phyloP scores from a whole-genome alignment of 2,888 invertebrate genomes.

The Scaptodrosophila latifasciaeformis region DNA sequence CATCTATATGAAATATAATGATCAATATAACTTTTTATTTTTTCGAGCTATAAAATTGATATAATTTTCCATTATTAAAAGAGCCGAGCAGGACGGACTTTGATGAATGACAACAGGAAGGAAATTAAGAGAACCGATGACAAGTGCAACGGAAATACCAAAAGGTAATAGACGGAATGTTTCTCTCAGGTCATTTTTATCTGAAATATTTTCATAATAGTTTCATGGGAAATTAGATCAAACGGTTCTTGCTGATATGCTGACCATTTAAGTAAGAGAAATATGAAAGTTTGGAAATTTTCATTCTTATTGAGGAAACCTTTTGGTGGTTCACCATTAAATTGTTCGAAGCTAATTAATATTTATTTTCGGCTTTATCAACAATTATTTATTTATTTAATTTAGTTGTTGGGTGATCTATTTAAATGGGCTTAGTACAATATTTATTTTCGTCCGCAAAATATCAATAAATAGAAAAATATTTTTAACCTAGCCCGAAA shows the following conservation, averaged over 20 bases:
- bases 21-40: too few species aligned
- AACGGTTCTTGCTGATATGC: constrained; percentile 35
- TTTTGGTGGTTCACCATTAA: too few species aligned
- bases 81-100: too few species aligned
- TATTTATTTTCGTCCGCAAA: constrained; percentile 6
- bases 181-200: too few species aligned
- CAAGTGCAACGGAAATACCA: constrained; percentile 44
- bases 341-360: too few species aligned
- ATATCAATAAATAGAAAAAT: constrained; percentile 42
- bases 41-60: constrained; percentile 30
- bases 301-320: too few species aligned
- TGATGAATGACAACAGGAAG: too few species aligned
- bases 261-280: constrained; percentile 53
- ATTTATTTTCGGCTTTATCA: constrained; percentile 1
- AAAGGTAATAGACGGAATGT: too few species aligned
- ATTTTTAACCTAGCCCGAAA: constrained; percentile 36
- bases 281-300: too few species aligned
- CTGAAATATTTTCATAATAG: constrained; percentile 16
- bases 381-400: too few species aligned
- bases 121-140: not conserved
- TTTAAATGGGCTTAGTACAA: constrained; percentile 28
- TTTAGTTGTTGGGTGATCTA: constrained; percentile 33
- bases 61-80: constrained; percentile 64
- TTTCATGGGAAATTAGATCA: constrained; percentile 54
- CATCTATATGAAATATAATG: too few species aligned